phyloP scores from a whole-genome alignment of 2,888 invertebrate genomes.

The Agrotis puta region DNA sequence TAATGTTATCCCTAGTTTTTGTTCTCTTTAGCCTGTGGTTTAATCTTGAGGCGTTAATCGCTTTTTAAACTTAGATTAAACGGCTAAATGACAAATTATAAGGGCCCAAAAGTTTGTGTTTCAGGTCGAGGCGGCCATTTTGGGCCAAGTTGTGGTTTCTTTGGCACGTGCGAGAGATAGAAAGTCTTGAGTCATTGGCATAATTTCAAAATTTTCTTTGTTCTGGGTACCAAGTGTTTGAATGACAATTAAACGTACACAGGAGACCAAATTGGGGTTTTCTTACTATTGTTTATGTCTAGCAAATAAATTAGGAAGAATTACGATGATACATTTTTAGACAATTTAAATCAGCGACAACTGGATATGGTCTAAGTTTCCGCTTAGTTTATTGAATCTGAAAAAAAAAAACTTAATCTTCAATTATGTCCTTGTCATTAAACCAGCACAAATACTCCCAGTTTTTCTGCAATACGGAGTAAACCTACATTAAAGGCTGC shows the following conservation, averaged over 20 bases:
- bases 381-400: neutral
- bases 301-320: neutral
- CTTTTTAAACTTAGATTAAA: slow-evolving; percentile 67
- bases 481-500: slow-evolving; percentile 33
- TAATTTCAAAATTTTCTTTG: slow-evolving; percentile 27
- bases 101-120: slow-evolving; percentile 45
- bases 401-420: neutral
- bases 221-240: neutral
- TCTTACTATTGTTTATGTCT: neutral
- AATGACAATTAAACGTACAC: neutral
- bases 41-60: slow-evolving; percentile 59
- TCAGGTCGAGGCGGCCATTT: slow-evolving; percentile 37
- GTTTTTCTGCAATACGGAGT: slow-evolving; percentile 17
- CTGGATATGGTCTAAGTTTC: neutral
- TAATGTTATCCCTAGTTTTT: slow-evolving; percentile 44
- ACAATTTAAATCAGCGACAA: neutral
- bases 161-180: slow-evolving; percentile 24
- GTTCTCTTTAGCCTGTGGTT: slow-evolving; percentile 48
- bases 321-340: neutral
- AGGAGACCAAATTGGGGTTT: neutral
- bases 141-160: slow-evolving; percentile 42
- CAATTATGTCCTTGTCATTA: neutral
- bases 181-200: slow-evolving; percentile 29
- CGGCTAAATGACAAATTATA: slow-evolving; percentile 53
- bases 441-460: slow-evolving; percentile 11